Percentiles rank a stretch among this genome's conserved stretches.
Conservation (phyloP, 1,140 invertebrate genomes). For the Nautilus pompilius region DNA sequence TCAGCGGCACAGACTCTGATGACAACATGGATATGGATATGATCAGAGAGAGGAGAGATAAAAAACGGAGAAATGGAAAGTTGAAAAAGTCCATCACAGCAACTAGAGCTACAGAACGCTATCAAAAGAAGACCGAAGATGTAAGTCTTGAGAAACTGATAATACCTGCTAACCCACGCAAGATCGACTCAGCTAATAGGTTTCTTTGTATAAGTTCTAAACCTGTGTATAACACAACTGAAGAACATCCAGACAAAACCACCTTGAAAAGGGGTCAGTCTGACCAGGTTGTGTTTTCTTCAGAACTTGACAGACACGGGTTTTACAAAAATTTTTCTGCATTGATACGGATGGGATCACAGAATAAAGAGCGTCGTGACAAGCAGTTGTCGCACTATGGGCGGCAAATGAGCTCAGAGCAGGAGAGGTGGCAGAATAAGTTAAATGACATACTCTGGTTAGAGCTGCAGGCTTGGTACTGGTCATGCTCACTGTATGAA, state of each 20-base stretch:
- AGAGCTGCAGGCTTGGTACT: conserved; percentile 79
- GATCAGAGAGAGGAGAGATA: conserved; percentile 27
- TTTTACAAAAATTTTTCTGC: conserved; percentile 70
- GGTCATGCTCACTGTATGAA: conserved; percentile 64
- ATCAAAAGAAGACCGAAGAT: conserved; percentile 32
- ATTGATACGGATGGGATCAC: conserved; percentile 71
- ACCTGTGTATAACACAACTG: conserved; percentile 12
- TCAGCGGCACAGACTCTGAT: conserved; percentile 38
- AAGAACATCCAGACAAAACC: conserved; percentile 55
- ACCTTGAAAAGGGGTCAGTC: no score
- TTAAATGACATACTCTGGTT: conserved; percentile 86
- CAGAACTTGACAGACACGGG: conserved; percentile 56
- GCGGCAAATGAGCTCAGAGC: conserved; percentile 73
- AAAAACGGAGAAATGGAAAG: conserved; percentile 21
- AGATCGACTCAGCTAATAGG: neutral
- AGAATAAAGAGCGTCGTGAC: conserved; percentile 58
- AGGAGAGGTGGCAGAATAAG: conserved; percentile 81
- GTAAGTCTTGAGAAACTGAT: conserved; percentile 14
- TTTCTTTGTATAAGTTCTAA: conserved; percentile 1
- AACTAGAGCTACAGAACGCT: conserved; percentile 27
- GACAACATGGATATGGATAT: conserved; percentile 34
- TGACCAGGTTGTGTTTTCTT: no score
- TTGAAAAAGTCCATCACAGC: conserved; percentile 33
- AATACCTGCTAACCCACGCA: neutral
- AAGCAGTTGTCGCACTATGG: conserved; percentile 29